Evolutionary conservation across 2,113 vertebrate species (phyloP).

Genomic region (Drymodes brunneopygia): DNA sequence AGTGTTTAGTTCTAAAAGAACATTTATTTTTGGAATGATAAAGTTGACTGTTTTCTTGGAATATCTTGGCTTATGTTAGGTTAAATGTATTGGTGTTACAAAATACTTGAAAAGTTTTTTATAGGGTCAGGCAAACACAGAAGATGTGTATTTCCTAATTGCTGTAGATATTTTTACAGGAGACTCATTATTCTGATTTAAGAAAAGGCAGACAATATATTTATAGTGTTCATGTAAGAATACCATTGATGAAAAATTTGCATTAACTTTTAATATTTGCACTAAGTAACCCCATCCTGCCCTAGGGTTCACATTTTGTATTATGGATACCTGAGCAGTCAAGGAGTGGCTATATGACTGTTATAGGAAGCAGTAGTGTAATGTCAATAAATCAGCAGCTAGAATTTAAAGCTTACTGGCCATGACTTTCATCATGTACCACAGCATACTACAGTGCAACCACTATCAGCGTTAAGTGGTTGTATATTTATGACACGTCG

Average conservation of each 20-base stretch:
- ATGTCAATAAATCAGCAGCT: neutral
- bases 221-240: neutral
- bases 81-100: neutral
- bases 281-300: fast-evolving
- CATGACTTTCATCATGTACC: neutral
- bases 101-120: neutral
- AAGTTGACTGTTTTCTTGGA: neutral
- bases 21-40: neutral
- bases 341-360: neutral
- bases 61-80: neutral
- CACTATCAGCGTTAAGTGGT: neutral
- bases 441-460: neutral
- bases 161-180: neutral
- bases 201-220: neutral
- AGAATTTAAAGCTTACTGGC: neutral
- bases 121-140: neutral
- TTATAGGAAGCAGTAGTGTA: neutral
- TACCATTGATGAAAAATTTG: neutral
- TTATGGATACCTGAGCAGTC: neutral
- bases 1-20: neutral
- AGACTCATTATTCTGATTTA: neutral
- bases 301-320: neutral
- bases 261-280: neutral
- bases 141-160: neutral
- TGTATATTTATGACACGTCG: neutral